Conservation (phyloP, 92 coral and sea anemone genomes). For the Galaxea fascicularis region DNA sequence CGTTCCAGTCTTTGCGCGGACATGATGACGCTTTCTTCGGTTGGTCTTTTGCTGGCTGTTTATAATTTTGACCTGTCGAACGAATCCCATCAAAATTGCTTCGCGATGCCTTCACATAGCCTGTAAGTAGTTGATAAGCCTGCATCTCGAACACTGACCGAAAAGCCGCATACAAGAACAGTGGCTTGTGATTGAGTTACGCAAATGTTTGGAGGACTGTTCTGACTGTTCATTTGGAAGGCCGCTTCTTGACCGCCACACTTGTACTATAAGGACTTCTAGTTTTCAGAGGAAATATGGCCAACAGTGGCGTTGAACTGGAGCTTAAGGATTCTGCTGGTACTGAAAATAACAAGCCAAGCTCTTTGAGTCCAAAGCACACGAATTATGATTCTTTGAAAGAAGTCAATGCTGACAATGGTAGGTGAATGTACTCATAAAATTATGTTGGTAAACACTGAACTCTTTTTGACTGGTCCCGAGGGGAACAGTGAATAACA, state of each 20-base stretch:
- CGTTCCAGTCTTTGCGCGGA: no score
- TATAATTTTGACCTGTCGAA: no score
- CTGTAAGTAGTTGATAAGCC: no score
- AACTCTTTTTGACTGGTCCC: no score
- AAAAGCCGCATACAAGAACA: not conserved
- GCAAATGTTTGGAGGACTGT: not conserved
- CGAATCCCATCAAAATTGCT: no score
- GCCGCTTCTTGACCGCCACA: not conserved
- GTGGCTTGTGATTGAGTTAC: no score
- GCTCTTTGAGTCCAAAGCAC: not conserved
- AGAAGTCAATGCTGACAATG: constrained; percentile 29
- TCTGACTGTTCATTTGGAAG: not conserved
- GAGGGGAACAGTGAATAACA: no score
- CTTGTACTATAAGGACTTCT: not conserved
- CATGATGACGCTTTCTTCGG: no score
- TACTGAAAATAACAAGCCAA: not conserved
- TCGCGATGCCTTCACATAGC: no score
- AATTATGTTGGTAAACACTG: no score
- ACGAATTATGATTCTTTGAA: constrained; percentile 37
- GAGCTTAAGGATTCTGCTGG: constrained; percentile 29
- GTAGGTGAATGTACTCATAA: not conserved
- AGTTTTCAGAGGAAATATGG: constrained; percentile 4
- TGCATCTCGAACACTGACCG: no score
- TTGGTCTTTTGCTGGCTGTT: no score
- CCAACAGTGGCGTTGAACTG: constrained; percentile 14